Conservation (phyloP, 2,888 invertebrate species). For the Gryllus longicercus region DNA sequence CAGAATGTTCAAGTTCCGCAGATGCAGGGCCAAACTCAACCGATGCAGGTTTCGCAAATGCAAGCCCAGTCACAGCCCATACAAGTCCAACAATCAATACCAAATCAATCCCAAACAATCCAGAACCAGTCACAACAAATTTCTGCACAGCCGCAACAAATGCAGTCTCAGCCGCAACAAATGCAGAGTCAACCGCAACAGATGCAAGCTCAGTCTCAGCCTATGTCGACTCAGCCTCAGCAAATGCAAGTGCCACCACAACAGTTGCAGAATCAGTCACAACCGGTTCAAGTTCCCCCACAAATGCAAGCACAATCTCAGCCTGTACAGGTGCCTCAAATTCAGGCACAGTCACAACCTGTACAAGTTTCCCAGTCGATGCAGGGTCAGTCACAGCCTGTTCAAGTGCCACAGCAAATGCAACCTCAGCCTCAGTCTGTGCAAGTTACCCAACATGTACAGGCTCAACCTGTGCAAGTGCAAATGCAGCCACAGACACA, state of each 20-base stretch:
- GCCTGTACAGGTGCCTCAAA: conserved; percentile 43
- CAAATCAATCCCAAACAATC: conserved; percentile 28
- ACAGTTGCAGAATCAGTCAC: conserved; percentile 48
- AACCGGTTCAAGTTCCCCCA: conserved; percentile 27
- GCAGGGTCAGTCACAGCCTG: conserved; percentile 51
- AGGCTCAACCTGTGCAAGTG: conserved; percentile 36
- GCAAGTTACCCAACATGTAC: conserved; percentile 37
- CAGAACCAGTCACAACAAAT: conserved; percentile 25
- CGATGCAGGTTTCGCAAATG: conserved; percentile 31
- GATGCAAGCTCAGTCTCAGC: conserved; percentile 43
- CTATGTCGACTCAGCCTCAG: conserved; percentile 46
- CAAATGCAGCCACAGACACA: conserved; percentile 34
- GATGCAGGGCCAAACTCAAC: conserved; percentile 31
- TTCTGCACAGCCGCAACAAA: no score
- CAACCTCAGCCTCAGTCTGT: conserved; percentile 44
- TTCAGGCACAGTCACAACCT: conserved; percentile 39
- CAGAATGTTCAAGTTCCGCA: conserved; percentile 32
- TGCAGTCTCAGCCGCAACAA: conserved; percentile 34
- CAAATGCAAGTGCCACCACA: conserved; percentile 54
- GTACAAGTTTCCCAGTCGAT: conserved; percentile 29
- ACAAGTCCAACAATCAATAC: conserved; percentile 34
- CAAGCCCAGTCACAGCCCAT: conserved; percentile 35
- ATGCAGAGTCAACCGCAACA: conserved; percentile 51
- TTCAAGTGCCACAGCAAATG: conserved; percentile 54
- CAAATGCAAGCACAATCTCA: conserved; percentile 44